Conservation (phyloP, 2,888 invertebrate genomes). For the Eugnorisma glareosa region DNA sequence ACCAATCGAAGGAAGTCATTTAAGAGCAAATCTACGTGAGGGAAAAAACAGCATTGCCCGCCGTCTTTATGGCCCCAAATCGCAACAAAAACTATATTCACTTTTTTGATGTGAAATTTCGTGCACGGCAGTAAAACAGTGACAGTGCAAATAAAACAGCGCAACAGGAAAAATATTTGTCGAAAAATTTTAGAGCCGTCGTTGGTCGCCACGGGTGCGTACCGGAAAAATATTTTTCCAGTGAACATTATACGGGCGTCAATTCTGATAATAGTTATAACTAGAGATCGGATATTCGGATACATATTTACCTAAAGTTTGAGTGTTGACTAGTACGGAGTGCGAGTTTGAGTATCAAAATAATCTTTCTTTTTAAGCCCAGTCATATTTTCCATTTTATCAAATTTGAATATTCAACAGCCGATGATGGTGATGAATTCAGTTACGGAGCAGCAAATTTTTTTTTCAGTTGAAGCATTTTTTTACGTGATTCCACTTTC, state of each 20-base stretch:
- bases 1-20: background rate
- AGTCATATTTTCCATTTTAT: too few relatives aligned
- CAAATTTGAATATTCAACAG: too few relatives aligned
- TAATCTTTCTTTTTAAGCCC: too few relatives aligned
- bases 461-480: too few relatives aligned
- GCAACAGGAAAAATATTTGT: constrained; percentile 58
- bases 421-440: too few relatives aligned
- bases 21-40: background rate
- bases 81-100: constrained; percentile 55
- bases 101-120: constrained; percentile 62
- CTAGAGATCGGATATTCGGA: too few relatives aligned
- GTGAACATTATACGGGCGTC: constrained; percentile 36
- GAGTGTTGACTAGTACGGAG: too few relatives aligned
- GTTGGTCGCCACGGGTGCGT: constrained; percentile 25
- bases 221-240: constrained; percentile 39
- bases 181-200: constrained; percentile 44
- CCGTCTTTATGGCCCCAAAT: constrained; percentile 47
- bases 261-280: constrained; percentile 38
- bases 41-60: constrained; percentile 6
- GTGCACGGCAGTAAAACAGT: constrained; percentile 63
- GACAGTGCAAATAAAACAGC: constrained; percentile 59
- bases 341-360: too few relatives aligned
- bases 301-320: too few relatives aligned
- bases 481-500: too few relatives aligned
- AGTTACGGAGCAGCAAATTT: too few relatives aligned